These are phyloP conservation scores for Eulemur rubriventer DNA, from an alignment of 2,797 vertebrate genomes.

Conservation along the genomic window DNA sequence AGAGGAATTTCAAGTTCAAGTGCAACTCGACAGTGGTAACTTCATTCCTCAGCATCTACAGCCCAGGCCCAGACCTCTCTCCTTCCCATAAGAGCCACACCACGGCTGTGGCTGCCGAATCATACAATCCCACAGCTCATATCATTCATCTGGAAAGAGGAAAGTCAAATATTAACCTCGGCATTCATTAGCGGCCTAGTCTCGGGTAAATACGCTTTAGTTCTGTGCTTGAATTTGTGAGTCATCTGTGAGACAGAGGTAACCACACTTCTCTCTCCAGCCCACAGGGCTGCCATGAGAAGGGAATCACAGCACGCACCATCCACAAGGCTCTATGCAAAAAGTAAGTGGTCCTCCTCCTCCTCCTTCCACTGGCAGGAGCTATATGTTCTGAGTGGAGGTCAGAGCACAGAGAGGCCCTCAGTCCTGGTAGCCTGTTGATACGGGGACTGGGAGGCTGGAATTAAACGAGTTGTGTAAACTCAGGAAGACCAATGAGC, in stretches of 20 bases:
- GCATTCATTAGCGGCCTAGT: conserved; percentile 1
- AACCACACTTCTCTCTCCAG: background rate
- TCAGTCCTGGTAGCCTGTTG: background rate
- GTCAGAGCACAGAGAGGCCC: accelerated
- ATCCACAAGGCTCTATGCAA: background rate
- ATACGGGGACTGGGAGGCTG: background rate
- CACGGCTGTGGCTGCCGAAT: background rate
- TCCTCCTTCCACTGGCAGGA: background rate
- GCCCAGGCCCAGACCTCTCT: background rate
- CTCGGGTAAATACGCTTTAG: background rate
- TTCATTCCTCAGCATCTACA: background rate
- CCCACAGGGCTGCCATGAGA: accelerated
- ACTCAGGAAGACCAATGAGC: background rate
- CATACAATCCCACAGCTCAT: background rate
- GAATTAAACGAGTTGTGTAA: background rate
- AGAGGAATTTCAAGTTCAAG: background rate
- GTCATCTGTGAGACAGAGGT: background rate
- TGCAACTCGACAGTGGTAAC: accelerated
- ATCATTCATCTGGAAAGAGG: background rate
- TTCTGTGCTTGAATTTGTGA: background rate
- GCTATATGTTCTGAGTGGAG: accelerated
- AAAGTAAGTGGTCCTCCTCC: background rate
- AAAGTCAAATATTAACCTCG: background rate
- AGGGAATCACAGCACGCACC: accelerated
- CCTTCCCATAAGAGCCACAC: background rate